Evolutionary conservation across 2,888 invertebrate species (phyloP).

Genomic region (Megaustenia siamemsis): DNA sequence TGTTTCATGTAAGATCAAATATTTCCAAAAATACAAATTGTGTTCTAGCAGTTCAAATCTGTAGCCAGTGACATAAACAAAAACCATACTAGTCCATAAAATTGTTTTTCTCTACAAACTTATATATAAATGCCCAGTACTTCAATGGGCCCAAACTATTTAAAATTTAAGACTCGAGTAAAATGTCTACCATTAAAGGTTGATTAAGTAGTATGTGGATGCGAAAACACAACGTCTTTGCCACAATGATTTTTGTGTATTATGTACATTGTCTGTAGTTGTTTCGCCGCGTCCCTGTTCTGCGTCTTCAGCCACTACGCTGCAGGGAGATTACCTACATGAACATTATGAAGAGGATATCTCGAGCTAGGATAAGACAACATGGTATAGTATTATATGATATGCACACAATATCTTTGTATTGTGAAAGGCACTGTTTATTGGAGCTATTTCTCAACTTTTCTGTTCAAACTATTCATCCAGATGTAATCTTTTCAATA

Average conservation of each 20-base stretch:
- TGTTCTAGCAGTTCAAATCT: too few species aligned
- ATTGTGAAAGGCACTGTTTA: not conserved
- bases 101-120: too few species aligned
- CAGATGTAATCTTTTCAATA: too few species aligned
- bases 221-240: not conserved
- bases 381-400: constrained; percentile 31
- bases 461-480: too few species aligned
- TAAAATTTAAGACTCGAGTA: too few species aligned
- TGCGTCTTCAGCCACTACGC: constrained; percentile 31
- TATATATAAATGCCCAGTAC: not conserved
- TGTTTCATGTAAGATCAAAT: too few species aligned
- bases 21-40: too few species aligned
- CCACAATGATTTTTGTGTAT: constrained; percentile 22
- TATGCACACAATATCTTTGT: not conserved
- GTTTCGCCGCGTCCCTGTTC: constrained; percentile 43
- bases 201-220: not conserved
- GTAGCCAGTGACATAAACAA: too few species aligned
- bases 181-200: too few species aligned
- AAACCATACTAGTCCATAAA: too few species aligned
- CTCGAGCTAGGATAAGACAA: constrained; percentile 49
- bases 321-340: constrained; percentile 47
- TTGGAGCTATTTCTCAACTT: too few species aligned
- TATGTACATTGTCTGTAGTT: constrained; percentile 35
- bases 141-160: not conserved
- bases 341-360: constrained; percentile 50